Base-by-base conservation (phyloP, 2,888 invertebrate species). In the Physocephala rufipes region DNA sequence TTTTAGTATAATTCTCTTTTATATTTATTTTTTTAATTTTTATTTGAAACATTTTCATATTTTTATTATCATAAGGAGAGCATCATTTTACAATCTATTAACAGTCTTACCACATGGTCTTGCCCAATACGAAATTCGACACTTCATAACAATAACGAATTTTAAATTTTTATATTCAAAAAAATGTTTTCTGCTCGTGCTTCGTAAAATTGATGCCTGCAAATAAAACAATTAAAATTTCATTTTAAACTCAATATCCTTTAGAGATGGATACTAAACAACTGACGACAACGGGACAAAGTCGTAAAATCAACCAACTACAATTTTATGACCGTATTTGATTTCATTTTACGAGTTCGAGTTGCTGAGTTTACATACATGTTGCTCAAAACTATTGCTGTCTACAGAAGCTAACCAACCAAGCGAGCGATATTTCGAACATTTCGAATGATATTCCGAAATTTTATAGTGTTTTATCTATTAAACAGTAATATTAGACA, bases 271-370 rank as follows among this genome's bases (percentile, higher is more conserved):
- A n/a, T 30, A 53, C 13, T 24, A 28, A 26, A 53, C 51, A n/a
- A 68, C 49, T n/a, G 36, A 9, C 36, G 36, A 36, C 36, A 36
- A 36, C 36, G 5, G 36, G 36, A 4, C 36, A 36, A 36, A 7
- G 36, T 36, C 36, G 9, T 36, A 36, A 36, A 36, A 36, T 7
- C 9, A 58, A 71, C 71, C n/a, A 72, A 13, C n/a, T 61, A 61
- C 13, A 66, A 58, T 75, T 75, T 74, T 74, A 75, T 70, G 75
- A 73, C 72, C 26, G 49, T 51, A 51, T 62, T n/a, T 47, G 58
- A 67, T 67, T 28, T 28, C 28, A 49, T 24, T 58, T 58, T 28
- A 58, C 16, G 49, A 4, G 36, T 9, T 36, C 9, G 9, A 36
- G 36, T n/a, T n/a, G n/a, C n/a, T n/a, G n/a, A n/a, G n/a, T n/a